Conservation (phyloP, 2,888 invertebrate species). For the Apodemia duryi region DNA sequence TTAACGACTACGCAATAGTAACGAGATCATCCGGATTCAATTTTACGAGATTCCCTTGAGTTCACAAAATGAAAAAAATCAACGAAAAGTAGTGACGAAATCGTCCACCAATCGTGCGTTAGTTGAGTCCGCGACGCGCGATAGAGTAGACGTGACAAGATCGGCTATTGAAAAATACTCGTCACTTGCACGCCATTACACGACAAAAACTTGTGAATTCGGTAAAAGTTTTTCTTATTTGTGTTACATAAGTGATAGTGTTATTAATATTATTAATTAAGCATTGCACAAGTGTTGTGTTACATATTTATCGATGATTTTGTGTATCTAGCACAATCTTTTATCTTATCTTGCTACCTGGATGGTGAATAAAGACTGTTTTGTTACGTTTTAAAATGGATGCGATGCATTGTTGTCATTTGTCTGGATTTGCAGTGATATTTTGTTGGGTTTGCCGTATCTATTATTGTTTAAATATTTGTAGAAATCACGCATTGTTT, state of each 20-base stretch:
- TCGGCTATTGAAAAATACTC: conserved; percentile 25
- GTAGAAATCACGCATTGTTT: neutral
- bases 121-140: conserved; percentile 37
- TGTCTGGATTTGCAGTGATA: conserved; percentile 8
- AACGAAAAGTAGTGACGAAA: conserved; percentile 1
- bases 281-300: conserved; percentile 9
- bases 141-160: conserved; percentile 23
- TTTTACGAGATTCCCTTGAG: conserved; percentile 15
- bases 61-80: neutral
- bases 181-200: conserved; percentile 15
- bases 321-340: conserved; percentile 6
- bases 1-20: conserved; percentile 5
- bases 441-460: conserved; percentile 7
- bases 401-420: neutral
- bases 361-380: conserved; percentile 1
- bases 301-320: conserved; percentile 4
- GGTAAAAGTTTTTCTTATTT: conserved; percentile 14
- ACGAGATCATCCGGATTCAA: conserved; percentile 7
- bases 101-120: conserved; percentile 27
- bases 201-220: conserved; percentile 16
- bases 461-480: neutral
- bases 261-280: neutral
- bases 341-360: conserved; percentile 14
- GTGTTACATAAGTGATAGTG: conserved; percentile 9
- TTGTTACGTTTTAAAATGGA: conserved; percentile 13